Evolutionary conservation across 2,113 vertebrate genomes (phyloP), one percentile per base, ranked within the genome.

Genomic region (Gobio gobio): DNA sequence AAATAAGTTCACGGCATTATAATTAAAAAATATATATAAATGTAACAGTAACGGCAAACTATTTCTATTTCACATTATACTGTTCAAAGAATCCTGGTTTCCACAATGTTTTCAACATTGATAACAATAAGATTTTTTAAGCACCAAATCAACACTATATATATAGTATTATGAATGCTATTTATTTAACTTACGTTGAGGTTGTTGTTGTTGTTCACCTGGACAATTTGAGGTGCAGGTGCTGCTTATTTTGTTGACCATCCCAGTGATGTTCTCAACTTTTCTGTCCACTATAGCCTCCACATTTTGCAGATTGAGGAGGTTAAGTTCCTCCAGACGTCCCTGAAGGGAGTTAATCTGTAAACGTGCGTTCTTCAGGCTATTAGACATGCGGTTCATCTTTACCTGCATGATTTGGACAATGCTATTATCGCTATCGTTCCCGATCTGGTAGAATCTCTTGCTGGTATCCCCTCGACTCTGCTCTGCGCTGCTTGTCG

Each of bases 291-390:
- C 93, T 9, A 97, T 96, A 81, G 92, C 93, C 89, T 98, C 94
- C 61, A 98, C 91, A 2, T 94, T 97, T 91, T 97, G 95, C 93
- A 96, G 95, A 85, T 96, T 97, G 75, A 97, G 82, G 18, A 96
- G 94, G 49, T 88, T 96, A 81, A 98, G 92, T 86, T 93, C 93
- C 91, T 98, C 96, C 90, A 99, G 87, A n/a, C 92, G 95, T 54
- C 94, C 94, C 40, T 98, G 96, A 87, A 99, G 91, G 9, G 85
- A 88, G 4, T 93, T 92, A 74, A 99, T 97, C 90, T 97, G 95
- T 66, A 36, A 93, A 85, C 94, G 95, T 26, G 98, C 96, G 4
- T 96, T 96, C 92, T 95, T 95, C 64, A 99, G 92, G 86, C 96
- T 97, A 74, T 88, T 92, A 22, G 97, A 95, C 94, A 99, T 96